A percentile compares a stretch with the other conserved stretches of the same genome.
Conservation (phyloP, 2,797 vertebrate genomes). For the Chelidonichthys spinosus region DNA sequence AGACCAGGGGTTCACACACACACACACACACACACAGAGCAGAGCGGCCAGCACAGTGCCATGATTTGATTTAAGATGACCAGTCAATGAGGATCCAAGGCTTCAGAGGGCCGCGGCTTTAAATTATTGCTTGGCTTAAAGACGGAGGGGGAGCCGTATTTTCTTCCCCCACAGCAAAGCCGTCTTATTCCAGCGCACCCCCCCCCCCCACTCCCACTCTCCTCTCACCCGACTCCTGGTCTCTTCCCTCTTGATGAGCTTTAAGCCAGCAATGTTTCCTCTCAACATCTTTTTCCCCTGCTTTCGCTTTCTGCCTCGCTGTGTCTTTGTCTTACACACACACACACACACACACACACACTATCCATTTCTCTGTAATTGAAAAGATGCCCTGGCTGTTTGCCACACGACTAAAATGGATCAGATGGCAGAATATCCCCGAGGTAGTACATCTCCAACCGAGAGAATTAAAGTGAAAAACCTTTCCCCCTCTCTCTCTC, state of each 20-base stretch:
- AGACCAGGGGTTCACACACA: constrained; percentile 60
- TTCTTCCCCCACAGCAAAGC: constrained; percentile 59
- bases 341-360: constrained; percentile 48
- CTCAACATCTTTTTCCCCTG: constrained; percentile 21
- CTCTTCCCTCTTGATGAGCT: constrained; percentile 39
- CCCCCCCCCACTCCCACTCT: constrained; percentile 26
- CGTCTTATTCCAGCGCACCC: constrained; percentile 43
- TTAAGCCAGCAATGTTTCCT: constrained; percentile 27
- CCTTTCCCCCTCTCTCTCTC: constrained; percentile 35
- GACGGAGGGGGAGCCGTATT: constrained; percentile 71
- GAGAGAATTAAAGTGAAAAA: constrained; percentile 78
- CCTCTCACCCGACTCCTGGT: constrained; percentile 39
- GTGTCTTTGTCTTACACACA: constrained; percentile 52
- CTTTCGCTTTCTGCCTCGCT: constrained; percentile 22
- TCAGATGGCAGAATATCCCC: constrained; percentile 83
- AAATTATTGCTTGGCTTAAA: constrained; percentile 84
- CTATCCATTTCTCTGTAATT: constrained; percentile 81
- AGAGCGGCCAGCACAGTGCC: constrained; percentile 55
- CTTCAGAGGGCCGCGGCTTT: constrained; percentile 75
- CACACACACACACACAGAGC: constrained; percentile 31
- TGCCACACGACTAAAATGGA: constrained; percentile 82
- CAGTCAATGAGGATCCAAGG: constrained; percentile 81
- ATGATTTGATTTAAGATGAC: constrained; percentile 87
- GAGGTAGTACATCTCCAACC: constrained; percentile 82
- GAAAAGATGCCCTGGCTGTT: constrained; percentile 83